Evolutionary conservation across 2,888 invertebrate species (phyloP), one percentile per base, ranked within the genome.

Genomic region (Chelonus formosanus): DNA sequence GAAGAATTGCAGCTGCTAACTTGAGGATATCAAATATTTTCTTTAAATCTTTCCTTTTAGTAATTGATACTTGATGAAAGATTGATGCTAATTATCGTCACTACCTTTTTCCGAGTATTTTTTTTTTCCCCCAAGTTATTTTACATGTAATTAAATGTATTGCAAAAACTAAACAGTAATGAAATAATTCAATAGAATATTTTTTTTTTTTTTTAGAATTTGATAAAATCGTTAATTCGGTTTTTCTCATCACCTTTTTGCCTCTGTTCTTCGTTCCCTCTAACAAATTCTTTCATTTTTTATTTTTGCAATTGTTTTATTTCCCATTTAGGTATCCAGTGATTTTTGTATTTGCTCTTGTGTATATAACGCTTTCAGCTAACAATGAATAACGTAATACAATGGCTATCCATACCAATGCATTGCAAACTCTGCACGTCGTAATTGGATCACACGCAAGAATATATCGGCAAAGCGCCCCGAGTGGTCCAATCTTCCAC

Each of bases 391-490:
- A 52, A 52, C 20, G 31, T 31, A 32, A 52, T 32, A 8, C 52
- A 32, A 52, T 32, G 32, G 31, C 31, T 32, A 52, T 52, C 32
- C 32, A 52, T 52, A 32, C 34, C 57, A 56, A 56, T 63, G 65
- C 66, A 52, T 62, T 58, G 53, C 58, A 68, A 65, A 67, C 62
- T 64, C 63, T 53, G 70, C 69, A 72, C 74, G 72, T 73, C 74
- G 77, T 78, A 78, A 79, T 79, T 79, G 79, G 78, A 79, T 79
- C 78, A 79, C 78, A 79, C 78, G 78, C 75, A 72, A 72, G 70
- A 72, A 74, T 50, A 45, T 72, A 73, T 76, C 74, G 71, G 67
- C 72, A 70, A 68, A 67, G 72, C 72, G 70, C 72, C 67, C 70
- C 54, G 52, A 52, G 52, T 67, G 68, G 65, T 77, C 78, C 80